phyloP scores from a whole-genome alignment of 2,113 vertebrate species.

The Mirza zaza region DNA sequence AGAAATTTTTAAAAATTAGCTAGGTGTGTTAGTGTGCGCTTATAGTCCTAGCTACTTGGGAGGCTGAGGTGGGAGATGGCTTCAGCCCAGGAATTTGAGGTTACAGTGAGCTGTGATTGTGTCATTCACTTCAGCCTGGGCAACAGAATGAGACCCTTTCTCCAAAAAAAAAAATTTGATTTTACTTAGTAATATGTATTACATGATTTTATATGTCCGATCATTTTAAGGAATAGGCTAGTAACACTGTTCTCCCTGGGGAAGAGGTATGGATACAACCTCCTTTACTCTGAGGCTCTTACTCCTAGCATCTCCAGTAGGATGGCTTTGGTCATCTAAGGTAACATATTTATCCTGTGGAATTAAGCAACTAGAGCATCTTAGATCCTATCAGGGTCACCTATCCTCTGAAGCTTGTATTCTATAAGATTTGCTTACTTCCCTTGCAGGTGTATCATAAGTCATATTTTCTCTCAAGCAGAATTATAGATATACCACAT shows the following conservation, averaged over 20 bases:
- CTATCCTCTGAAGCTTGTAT: not conserved
- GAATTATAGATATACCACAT: not conserved
- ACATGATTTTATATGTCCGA: not conserved
- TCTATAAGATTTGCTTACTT: not conserved
- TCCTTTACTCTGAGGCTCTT: not conserved
- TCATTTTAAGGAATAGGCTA: not conserved
- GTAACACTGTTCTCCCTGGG: not conserved
- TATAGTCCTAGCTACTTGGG: no score
- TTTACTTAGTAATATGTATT: not conserved
- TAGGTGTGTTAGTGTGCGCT: no score
- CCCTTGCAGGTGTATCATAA: not conserved
- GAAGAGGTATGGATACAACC: not conserved
- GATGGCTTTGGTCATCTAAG: conserved; percentile 10
- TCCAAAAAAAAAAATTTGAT: no score
- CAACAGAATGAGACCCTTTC: no score
- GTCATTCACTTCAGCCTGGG: no score
- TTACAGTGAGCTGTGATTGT: no score
- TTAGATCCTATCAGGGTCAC: not conserved
- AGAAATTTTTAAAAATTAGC: no score
- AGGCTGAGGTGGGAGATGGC: no score
- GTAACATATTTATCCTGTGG: not conserved
- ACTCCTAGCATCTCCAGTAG: not conserved
- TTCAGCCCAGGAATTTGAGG: no score
- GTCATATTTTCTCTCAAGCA: not conserved
- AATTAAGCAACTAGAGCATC: not conserved